Percentiles rank a stretch among this genome's conserved stretches.
These are phyloP conservation scores for Papilio aristodemus DNA, from an alignment of 1,140 invertebrate species.

Conservation along the genomic window DNA sequence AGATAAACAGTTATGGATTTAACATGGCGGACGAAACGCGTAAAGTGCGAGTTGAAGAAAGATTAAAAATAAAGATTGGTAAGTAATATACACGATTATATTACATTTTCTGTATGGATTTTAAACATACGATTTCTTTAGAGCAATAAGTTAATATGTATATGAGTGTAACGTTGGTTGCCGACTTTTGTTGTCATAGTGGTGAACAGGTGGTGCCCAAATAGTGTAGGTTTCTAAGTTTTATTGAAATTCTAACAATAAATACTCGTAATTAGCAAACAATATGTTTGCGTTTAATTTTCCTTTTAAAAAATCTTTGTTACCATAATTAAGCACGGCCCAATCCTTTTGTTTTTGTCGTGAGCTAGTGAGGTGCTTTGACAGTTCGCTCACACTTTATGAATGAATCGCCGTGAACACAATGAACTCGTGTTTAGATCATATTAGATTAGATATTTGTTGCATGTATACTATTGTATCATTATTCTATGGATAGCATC, in stretches of 20 bases:
- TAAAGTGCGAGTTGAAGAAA: constrained; percentile 92
- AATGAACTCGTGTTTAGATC: constrained; percentile 74
- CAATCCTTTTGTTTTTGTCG: constrained; percentile 68
- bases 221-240: constrained; percentile 51
- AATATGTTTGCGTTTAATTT: constrained; percentile 12
- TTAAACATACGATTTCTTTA: neutral
- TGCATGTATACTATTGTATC: constrained; percentile 53
- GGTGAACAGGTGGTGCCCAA: constrained; percentile 71
- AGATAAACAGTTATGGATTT: constrained; percentile 85
- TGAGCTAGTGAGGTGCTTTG: constrained; percentile 58
- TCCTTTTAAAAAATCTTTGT: constrained; percentile 3
- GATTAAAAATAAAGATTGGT: constrained; percentile 94
- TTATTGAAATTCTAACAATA: constrained; percentile 50
- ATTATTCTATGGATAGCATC: constrained; percentile 36
- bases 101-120: neutral
- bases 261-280: constrained; percentile 3
- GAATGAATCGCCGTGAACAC: constrained; percentile 73
- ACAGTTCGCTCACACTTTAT: constrained; percentile 73
- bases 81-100: constrained; percentile 71
- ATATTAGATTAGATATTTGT: constrained; percentile 70
- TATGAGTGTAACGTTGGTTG: neutral
- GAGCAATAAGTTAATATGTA: constrained; percentile 5
- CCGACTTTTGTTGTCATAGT: constrained; percentile 60
- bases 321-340: constrained; percentile 30
- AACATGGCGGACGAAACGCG: constrained; percentile 92